Evolutionary conservation across 2,797 vertebrate genomes (phyloP), one percentile per base, ranked within the genome.

Genomic region (Epinephelus coioides): DNA sequence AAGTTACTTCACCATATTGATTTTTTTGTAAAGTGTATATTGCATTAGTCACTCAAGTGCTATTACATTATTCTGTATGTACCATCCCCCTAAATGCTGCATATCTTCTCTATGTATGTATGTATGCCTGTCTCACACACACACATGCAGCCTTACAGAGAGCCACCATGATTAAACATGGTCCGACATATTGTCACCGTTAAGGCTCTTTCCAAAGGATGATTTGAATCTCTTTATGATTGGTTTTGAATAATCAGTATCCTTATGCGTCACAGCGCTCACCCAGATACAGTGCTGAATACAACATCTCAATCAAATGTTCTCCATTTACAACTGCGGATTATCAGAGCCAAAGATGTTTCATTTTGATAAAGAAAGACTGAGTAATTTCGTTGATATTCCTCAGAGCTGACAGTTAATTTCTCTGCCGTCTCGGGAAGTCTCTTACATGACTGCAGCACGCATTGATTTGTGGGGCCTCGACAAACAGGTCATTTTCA

Each of bases 181-280:
- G 40, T 50, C 72, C 85, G 67, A 83, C 70, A 79, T 87, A 76
- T 75, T 81, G 49, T 79, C 57, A 73, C 64, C 73, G 76, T 87
- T 85, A 81, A 83, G 64, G 69, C 57, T 79, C 62, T 82, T 73
- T 79, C 69, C 65, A 76, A 79, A 82, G 40, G 56, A 84, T 49
- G 62, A 85, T 81, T 76, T 55, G 13, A 81, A 82, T 86, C 76
- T 80, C 57, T 61, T 72, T 84, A 86, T 69, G 74, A 92, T 85
- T 83, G 72, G 79, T 81, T 77, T 70, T 74, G 46, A 73, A 75
- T 84, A 19, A 77, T 70, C 68, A 69, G 57, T 67, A 64, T 85
- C 59, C 82, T 38, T 62, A 55, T 81, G 50, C 13, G 0, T 84
- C 79, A 87, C 17, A 75, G 73, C 72, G 62, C 25, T 34, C 18